Conservation (phyloP, 92 coral and sea anemone genomes). For the Anthopleura xanthogrammica region DNA sequence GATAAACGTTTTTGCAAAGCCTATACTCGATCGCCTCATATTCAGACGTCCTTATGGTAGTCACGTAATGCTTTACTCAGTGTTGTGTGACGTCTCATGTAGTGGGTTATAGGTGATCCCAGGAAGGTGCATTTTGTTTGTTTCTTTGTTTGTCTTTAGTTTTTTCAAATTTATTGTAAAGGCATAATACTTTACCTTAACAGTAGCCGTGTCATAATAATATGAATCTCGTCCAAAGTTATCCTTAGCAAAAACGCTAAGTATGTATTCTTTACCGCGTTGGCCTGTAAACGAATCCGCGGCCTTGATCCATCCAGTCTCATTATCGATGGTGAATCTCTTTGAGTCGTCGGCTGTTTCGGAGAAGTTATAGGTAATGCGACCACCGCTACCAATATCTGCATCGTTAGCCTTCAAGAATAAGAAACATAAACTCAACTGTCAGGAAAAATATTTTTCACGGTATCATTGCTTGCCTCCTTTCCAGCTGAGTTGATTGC, state of each 20-base stretch:
- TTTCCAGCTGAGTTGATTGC: no score
- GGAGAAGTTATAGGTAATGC: slow-evolving; percentile 67
- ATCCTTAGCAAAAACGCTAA: slow-evolving; percentile 67
- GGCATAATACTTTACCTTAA: slow-evolving; percentile 43
- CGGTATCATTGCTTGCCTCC: no score
- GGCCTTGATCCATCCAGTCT: slow-evolving; percentile 88
- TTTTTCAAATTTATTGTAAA: no score
- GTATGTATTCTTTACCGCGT: slow-evolving; percentile 58
- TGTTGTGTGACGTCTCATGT: no score
- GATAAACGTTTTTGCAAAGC: no score
- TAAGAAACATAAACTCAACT: neutral
- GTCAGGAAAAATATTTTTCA: neutral
- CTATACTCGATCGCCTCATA: no score
- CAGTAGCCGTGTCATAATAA: slow-evolving; percentile 68
- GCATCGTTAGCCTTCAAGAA: slow-evolving; percentile 58
- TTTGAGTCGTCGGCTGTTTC: slow-evolving; percentile 35
- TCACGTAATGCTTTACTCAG: no score
- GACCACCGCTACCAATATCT: slow-evolving; percentile 89
- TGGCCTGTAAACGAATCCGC: slow-evolving; percentile 80
- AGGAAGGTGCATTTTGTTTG: neutral
- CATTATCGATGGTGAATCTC: slow-evolving; percentile 66
- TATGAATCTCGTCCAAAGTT: slow-evolving; percentile 72
- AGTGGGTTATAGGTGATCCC: no score
- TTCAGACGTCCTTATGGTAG: no score
- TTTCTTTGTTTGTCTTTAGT: neutral